A percentile compares a stretch with the other conserved stretches of the same genome.
Evolutionary conservation across 1,140 invertebrate genomes (phyloP).

Genomic region (Hermetia illucens): DNA sequence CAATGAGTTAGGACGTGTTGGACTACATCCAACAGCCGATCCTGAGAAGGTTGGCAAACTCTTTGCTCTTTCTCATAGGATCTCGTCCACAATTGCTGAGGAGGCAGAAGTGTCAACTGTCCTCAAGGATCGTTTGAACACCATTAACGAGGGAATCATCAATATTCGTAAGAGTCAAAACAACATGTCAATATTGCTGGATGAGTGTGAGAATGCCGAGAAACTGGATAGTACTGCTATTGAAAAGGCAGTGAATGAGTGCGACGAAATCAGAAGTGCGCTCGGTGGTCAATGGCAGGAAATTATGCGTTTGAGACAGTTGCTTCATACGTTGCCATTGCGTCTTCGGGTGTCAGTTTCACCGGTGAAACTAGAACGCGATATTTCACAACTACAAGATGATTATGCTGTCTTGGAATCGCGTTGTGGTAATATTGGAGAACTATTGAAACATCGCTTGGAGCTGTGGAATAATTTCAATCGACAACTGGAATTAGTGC

Average conservation of each 20-base stretch:
- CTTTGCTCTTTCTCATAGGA: conserved; percentile 45
- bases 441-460: conserved; percentile 45
- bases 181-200: conserved; percentile 42
- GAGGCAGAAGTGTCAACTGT: conserved; percentile 56
- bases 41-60: conserved; percentile 59
- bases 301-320: conserved; percentile 53
- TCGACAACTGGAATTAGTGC: conserved; percentile 56
- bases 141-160: conserved; percentile 49
- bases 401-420: conserved; percentile 52
- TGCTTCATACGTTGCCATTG: conserved; percentile 58
- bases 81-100: conserved; percentile 54
- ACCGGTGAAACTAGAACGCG: conserved; percentile 53
- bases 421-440: conserved; percentile 46
- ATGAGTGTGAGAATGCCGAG: conserved; percentile 54
- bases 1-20: conserved; percentile 59
- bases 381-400: conserved; percentile 59
- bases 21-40: conserved; percentile 51
- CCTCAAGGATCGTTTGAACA: conserved; percentile 51
- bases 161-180: conserved; percentile 49
- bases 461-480: conserved; percentile 61
- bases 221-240: conserved; percentile 55
- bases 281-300: conserved; percentile 56
- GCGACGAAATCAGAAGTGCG: conserved; percentile 47
- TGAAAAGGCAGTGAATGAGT: conserved; percentile 49
- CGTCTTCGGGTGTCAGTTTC: conserved; percentile 56